phyloP scores from a whole-genome alignment of 2,113 vertebrate species.

The Gopherus flavomarginatus region DNA sequence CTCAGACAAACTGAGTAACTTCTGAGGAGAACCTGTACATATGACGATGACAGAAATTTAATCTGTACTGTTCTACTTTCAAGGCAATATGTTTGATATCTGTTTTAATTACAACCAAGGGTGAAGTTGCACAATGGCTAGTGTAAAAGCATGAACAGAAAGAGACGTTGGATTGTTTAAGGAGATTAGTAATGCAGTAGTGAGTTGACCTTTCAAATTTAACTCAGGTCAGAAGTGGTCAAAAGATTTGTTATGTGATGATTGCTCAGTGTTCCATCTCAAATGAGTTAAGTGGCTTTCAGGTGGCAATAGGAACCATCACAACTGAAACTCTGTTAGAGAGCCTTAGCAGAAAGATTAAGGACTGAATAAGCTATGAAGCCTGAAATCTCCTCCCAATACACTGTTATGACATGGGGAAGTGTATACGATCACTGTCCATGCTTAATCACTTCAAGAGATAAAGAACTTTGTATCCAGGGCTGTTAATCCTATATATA shows the following conservation, averaged over 20 bases:
- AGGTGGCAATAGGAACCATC: not conserved
- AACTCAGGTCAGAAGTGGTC: not conserved
- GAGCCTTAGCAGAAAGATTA: not conserved
- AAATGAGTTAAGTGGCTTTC: not conserved
- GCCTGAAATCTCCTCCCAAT: not conserved
- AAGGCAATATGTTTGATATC: not conserved
- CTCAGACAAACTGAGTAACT: slow-evolving; percentile 83
- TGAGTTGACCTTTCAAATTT: slow-evolving; percentile 2
- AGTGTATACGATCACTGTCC: not conserved
- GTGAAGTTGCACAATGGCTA: not conserved
- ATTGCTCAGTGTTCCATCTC: not conserved
- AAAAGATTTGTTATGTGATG: not conserved
- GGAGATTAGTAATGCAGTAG: not conserved
- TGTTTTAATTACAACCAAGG: slow-evolving; percentile 9
- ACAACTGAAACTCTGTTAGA: not conserved
- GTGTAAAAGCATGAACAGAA: not conserved
- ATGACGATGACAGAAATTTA: not conserved
- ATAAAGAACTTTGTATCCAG: not conserved
- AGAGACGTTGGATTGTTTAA: not conserved
- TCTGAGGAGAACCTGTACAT: slow-evolving; percentile 89
- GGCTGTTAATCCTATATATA: not conserved
- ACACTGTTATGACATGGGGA: not conserved
- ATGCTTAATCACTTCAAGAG: not conserved
- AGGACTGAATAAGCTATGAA: not conserved
- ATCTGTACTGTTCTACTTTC: not conserved